Evolutionary conservation across 2,113 vertebrate genomes (phyloP).

Genomic region (Climacteris rufus): DNA sequence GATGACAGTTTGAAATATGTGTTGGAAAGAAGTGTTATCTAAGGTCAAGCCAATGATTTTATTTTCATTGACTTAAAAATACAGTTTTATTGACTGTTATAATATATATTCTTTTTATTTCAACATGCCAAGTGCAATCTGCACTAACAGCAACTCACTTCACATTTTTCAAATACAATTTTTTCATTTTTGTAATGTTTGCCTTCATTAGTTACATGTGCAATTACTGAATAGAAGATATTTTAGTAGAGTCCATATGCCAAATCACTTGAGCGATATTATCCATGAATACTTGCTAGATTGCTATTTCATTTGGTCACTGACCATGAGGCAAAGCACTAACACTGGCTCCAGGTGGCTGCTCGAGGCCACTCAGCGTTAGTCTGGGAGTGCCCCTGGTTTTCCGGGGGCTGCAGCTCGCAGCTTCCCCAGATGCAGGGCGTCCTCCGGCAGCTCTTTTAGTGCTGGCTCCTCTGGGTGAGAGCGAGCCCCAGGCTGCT

Average conservation of each 20-base stretch:
- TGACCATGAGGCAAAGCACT: background rate
- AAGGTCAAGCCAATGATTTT: background rate
- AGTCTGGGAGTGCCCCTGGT: too few species aligned
- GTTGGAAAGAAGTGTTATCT: background rate
- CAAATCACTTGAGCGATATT: background rate
- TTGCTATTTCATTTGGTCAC: background rate
- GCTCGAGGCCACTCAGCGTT: too few species aligned
- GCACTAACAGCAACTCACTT: background rate
- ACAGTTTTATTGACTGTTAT: background rate
- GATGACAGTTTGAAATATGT: background rate
- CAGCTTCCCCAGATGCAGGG: too few species aligned
- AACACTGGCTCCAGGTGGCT: too few species aligned
- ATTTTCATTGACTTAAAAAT: background rate
- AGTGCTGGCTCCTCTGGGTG: too few species aligned
- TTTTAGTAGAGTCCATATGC: background rate
- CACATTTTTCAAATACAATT: background rate
- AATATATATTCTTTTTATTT: conserved; percentile 6
- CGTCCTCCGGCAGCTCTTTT: too few species aligned
- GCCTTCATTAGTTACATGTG: background rate
- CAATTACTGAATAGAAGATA: background rate
- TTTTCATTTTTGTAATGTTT: background rate
- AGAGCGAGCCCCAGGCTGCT: too few species aligned
- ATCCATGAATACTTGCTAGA: background rate
- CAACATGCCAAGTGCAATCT: background rate
- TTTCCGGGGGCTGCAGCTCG: too few species aligned